Evolutionary conservation across 2,797 vertebrate species (phyloP).

Genomic region (Lemur catta): DNA sequence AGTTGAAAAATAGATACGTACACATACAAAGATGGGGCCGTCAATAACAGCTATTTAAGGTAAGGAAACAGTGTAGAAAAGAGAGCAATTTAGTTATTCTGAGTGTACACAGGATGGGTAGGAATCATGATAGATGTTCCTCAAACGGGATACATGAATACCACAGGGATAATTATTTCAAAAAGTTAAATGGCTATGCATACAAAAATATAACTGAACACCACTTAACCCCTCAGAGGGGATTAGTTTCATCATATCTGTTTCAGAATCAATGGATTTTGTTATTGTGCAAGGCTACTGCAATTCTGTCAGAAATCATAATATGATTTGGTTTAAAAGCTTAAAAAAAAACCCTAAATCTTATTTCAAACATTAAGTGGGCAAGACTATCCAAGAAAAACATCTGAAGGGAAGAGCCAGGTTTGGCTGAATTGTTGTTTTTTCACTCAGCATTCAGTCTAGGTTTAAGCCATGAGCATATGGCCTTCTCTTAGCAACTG

Average conservation of each 20-base stretch:
- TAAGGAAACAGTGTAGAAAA: neutral
- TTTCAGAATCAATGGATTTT: neutral
- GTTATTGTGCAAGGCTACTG: neutral
- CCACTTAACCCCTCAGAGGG: neutral
- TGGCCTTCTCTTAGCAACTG: neutral
- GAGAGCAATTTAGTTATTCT: neutral
- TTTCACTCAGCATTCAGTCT: neutral
- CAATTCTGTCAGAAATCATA: neutral
- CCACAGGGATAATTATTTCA: neutral
- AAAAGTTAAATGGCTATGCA: neutral
- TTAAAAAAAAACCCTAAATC: neutral
- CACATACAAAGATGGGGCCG: neutral
- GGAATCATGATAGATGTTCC: neutral
- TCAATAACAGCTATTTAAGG: neutral
- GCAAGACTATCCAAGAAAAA: neutral
- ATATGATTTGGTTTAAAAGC: neutral
- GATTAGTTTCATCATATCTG: neutral
- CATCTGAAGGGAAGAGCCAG: neutral
- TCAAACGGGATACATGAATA: neutral
- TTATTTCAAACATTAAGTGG: neutral
- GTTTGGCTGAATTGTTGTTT: neutral
- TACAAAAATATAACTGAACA: neutral
- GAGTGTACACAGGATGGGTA: neutral
- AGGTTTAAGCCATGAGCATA: neutral
- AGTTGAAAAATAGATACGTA: neutral